These are phyloP conservation scores for Carabus problematicus DNA, from an alignment of 2,888 invertebrate genomes.

Conservation along the genomic window DNA sequence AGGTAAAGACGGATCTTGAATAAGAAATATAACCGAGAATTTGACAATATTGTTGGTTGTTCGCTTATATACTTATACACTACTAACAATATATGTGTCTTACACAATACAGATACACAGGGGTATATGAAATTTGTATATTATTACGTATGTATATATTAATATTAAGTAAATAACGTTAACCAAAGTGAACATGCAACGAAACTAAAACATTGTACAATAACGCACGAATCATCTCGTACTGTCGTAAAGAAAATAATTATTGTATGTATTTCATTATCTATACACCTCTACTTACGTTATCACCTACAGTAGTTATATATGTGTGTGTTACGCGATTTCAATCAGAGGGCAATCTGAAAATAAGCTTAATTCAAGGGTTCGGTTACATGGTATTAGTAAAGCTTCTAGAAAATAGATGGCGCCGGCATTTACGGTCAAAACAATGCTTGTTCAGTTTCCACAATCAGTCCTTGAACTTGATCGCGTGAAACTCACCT, in stretches of 20 bases:
- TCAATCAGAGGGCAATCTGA: slow-evolving; percentile 33
- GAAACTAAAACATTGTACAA: slow-evolving; percentile 34
- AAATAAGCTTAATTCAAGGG: slow-evolving; percentile 29
- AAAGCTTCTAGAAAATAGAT: slow-evolving; percentile 27
- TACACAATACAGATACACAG: not conserved
- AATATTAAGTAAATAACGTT: not conserved
- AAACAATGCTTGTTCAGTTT: slow-evolving; percentile 20
- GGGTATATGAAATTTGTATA: slow-evolving; percentile 15
- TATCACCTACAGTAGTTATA: slow-evolving; percentile 1
- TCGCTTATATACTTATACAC: not conserved
- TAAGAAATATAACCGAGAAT: slow-evolving; percentile 1
- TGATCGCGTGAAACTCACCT: slow-evolving; percentile 16
- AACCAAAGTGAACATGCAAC: slow-evolving; percentile 29
- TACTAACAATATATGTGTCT: not conserved
- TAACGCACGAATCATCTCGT: slow-evolving; percentile 22
- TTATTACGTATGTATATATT: slow-evolving; percentile 7
- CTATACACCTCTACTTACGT: slow-evolving; percentile 20
- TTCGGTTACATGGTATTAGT: slow-evolving; percentile 27
- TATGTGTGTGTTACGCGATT: slow-evolving; percentile 25
- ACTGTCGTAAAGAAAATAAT: slow-evolving; percentile 40
- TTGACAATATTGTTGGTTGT: not conserved
- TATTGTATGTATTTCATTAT: slow-evolving; percentile 25
- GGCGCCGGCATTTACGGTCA: slow-evolving; percentile 1
- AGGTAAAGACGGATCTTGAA: too few relatives aligned
- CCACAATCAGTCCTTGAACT: slow-evolving; percentile 16